Base-by-base conservation (phyloP, 2,888 invertebrate species). In the Synergus gifuensis region DNA sequence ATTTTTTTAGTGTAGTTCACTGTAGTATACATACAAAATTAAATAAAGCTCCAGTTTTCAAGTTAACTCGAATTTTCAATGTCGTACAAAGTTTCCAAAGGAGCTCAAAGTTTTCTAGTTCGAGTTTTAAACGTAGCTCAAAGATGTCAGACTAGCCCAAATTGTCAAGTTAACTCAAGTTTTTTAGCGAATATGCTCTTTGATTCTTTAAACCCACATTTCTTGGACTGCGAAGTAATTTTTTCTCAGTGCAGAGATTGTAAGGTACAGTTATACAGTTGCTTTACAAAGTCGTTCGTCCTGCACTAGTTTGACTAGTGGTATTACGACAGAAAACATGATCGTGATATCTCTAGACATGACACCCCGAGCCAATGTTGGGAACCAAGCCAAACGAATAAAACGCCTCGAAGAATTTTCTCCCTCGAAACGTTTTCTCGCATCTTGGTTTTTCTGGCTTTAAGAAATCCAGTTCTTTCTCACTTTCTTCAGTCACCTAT, bases 381-480 rank as follows among this genome's bases (percentile, higher is more conserved):
- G 67, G 67, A 69, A 69, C 22, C 46, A 69, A 22, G 67, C 67
- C 67, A 69, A 69, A 69, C 67, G 67, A 69, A 69, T 69, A 69
- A 69, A 69, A 22, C 46, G 46, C 46, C 67, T 16, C 22, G 28
- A 16, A 46, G 46, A 69, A 69, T 69, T 44, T 44, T 44, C 46
- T 69, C 22, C 67, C 46, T 22, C 46, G 44, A 28, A 46, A 22
- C 67, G 67, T 69, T 69, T 49, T 46, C 67, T 14, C 14, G 12
- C 28, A 18, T 69, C 14, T 69, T 69, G 46, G 46, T 7, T 69
- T 69, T 69, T 28, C 22, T 69, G 18, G 22, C 67, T 18, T 18
- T 28, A 12, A 36, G 44, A 69, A 69, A 49, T 69, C 28, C 46
- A 69, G 28, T 69, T 46, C 22, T 69, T 69, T 69, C 67, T 69